These are phyloP conservation scores for Lithodes maja DNA, from an alignment of 2,888 invertebrate species.

Conservation along the genomic window DNA sequence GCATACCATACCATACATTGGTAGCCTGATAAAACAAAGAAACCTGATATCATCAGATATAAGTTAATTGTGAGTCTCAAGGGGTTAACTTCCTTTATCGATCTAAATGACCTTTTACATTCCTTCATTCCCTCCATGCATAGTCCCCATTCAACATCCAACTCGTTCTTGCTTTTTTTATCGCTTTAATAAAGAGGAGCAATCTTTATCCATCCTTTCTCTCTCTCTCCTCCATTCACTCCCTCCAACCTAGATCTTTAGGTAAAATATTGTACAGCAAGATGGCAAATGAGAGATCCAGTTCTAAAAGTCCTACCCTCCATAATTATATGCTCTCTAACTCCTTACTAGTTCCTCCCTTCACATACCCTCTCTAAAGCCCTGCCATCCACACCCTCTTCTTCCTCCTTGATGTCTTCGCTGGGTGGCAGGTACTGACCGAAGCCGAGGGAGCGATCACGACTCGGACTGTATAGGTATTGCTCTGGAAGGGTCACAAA, in stretches of 20 bases:
- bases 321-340: not conserved
- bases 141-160: no score
- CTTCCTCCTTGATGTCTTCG: conserved; percentile 65
- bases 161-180: no score
- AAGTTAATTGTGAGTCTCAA: no score
- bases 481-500: conserved; percentile 55
- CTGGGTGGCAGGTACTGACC: conserved; percentile 48
- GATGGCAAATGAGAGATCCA: not conserved
- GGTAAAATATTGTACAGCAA: not conserved
- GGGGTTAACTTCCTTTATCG: no score
- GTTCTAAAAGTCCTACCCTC: not conserved
- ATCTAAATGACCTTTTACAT: no score
- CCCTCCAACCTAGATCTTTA: not conserved
- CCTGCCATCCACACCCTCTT: conserved; percentile 36
- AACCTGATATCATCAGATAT: no score
- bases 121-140: no score
- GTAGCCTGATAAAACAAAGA: no score
- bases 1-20: no score
- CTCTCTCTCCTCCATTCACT: no score
- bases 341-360: not conserved
- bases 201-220: no score
- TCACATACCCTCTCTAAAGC: not conserved
- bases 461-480: conserved; percentile 64
- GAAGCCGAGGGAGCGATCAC: conserved; percentile 49
- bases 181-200: no score